Percentiles rank a stretch among this genome's conserved stretches.
Conservation (phyloP, 2,888 invertebrate species). For the Hanleya hanleyi region DNA sequence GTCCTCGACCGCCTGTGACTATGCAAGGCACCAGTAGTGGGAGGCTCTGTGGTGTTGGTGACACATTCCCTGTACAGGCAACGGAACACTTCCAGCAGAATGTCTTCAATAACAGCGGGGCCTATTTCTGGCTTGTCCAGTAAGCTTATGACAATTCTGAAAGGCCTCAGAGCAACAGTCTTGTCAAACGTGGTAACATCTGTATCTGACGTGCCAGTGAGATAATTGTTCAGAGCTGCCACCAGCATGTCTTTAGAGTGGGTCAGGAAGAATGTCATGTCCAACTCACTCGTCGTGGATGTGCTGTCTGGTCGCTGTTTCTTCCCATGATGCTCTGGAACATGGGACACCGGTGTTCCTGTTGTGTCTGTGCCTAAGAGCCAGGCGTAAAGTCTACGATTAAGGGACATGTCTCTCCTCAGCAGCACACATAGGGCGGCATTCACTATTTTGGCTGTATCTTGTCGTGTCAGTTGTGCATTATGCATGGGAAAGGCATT, state of each 20-base stretch:
- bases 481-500: slow-evolving; percentile 90
- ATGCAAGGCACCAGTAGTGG: neutral
- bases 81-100: slow-evolving; percentile 80
- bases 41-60: neutral
- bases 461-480: slow-evolving; percentile 78
- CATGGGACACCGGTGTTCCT: slow-evolving; percentile 26
- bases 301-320: slow-evolving; percentile 40
- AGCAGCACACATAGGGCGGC: slow-evolving; percentile 83
- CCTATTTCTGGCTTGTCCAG: slow-evolving; percentile 92
- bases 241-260: slow-evolving; percentile 80
- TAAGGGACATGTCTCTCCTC: slow-evolving; percentile 91
- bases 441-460: slow-evolving; percentile 83
- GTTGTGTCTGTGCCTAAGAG: slow-evolving; percentile 81
- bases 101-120: slow-evolving; percentile 68
- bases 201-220: slow-evolving; percentile 10
- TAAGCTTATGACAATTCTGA: slow-evolving; percentile 86
- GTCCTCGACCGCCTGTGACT: neutral
- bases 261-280: slow-evolving; percentile 78
- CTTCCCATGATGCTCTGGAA: neutral
- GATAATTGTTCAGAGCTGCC: slow-evolving; percentile 60
- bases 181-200: slow-evolving; percentile 34
- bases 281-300: slow-evolving; percentile 52
- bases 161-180: slow-evolving; percentile 49
- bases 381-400: slow-evolving; percentile 89
- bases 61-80: slow-evolving; percentile 62